Conservation (phyloP, 2,797 vertebrate genomes). For the Hippocampus kuda region DNA sequence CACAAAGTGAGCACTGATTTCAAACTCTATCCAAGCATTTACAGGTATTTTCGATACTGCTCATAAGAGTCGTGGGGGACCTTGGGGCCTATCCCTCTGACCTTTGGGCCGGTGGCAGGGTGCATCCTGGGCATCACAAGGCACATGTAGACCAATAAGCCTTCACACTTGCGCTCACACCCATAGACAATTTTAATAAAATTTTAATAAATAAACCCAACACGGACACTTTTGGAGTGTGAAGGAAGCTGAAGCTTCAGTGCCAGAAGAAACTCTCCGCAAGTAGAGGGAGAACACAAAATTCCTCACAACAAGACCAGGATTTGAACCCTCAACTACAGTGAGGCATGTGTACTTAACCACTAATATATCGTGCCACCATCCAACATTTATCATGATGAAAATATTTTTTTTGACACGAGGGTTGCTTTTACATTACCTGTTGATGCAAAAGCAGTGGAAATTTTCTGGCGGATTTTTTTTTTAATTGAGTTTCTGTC, state of each 20-base stretch:
- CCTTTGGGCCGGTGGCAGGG: background rate
- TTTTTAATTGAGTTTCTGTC: background rate
- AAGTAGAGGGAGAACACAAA: background rate
- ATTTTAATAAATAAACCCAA: too few species aligned
- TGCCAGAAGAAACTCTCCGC: too few species aligned
- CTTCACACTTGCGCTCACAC: too few species aligned
- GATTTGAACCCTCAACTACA: background rate
- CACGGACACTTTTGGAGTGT: too few species aligned
- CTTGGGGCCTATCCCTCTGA: background rate
- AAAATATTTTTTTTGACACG: background rate
- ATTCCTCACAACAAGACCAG: background rate
- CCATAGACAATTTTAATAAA: too few species aligned
- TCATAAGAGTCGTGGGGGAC: background rate
- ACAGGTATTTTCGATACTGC: too few species aligned
- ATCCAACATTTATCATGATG: background rate
- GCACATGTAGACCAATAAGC: too few species aligned
- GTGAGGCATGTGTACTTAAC: background rate
- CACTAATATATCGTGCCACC: background rate
- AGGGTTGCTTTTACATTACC: constrained; percentile 23
- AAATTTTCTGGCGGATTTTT: constrained; percentile 5
- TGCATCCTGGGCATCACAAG: too few species aligned
- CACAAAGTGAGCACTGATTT: background rate
- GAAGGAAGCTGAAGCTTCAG: too few species aligned
- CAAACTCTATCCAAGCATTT: background rate
- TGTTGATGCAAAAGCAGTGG: constrained; percentile 10